These are phyloP conservation scores for Indicator indicator DNA, from an alignment of 2,113 vertebrate species.

Conservation along the genomic window DNA sequence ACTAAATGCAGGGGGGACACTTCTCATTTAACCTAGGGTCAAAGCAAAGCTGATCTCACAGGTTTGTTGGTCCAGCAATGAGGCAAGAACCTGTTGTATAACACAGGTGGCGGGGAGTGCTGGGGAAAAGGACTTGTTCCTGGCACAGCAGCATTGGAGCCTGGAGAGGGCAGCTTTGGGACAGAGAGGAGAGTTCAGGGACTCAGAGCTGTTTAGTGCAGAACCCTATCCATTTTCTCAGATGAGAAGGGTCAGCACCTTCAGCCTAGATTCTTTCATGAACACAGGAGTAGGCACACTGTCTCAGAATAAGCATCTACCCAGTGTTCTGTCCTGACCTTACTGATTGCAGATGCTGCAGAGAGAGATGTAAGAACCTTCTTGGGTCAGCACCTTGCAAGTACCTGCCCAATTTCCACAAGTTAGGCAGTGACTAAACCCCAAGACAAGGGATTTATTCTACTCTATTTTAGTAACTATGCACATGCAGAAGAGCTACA, in stretches of 20 bases:
- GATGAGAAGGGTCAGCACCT: not conserved
- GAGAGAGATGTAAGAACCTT: not conserved
- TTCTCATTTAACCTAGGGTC: not conserved
- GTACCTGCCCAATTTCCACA: not conserved
- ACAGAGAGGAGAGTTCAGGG: not conserved
- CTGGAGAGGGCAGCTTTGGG: not conserved
- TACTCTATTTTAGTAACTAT: not conserved
- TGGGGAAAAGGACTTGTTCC: not conserved
- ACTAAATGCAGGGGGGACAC: not conserved
- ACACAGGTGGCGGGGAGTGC: fast-evolving
- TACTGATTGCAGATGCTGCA: not conserved
- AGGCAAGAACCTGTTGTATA: fast-evolving
- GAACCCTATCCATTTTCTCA: not conserved
- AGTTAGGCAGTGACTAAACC: not conserved
- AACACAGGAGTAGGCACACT: not conserved
- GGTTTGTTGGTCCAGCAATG: not conserved
- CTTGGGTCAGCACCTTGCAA: not conserved
- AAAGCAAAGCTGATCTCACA: fast-evolving
- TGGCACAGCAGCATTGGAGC: fast-evolving
- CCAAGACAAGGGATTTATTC: not conserved
- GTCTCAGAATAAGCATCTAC: not conserved
- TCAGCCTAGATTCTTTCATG: not conserved
- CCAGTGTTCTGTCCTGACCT: too few relatives aligned
- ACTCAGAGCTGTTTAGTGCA: fast-evolving
- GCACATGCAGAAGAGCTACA: not conserved